A percentile compares a stretch with the other conserved stretches of the same genome.
These are phyloP conservation scores for Gonatopus flavifemur DNA, from an alignment of 1,140 invertebrate genomes.

Conservation along the genomic window DNA sequence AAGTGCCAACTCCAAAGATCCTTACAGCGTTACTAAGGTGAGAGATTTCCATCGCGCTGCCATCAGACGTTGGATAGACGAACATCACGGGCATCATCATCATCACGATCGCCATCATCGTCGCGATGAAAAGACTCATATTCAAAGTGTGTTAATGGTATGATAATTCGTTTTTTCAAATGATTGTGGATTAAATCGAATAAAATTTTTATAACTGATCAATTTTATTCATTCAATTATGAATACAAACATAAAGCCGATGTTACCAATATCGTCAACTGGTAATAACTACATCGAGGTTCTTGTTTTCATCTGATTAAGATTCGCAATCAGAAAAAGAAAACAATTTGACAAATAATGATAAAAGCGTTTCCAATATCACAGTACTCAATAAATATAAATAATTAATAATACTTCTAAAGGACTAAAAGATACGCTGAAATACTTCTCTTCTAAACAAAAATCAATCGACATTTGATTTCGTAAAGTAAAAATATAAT, in stretches of 20 bases:
- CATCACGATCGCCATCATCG: no score
- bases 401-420: background rate
- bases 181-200: background rate
- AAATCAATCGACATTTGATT: background rate
- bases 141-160: no score
- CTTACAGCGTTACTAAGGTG: slow-evolving; percentile 68
- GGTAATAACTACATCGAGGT: slow-evolving; percentile 13
- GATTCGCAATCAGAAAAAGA: background rate
- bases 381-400: slow-evolving; percentile 30
- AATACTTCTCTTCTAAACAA: background rate
- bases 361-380: slow-evolving; percentile 25
- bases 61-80: slow-evolving; percentile 71
- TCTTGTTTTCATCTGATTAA: slow-evolving; percentile 4
- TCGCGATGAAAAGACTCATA: no score
- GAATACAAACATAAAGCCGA: slow-evolving; percentile 27
- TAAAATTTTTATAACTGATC: slow-evolving; percentile 3
- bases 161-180: no score
- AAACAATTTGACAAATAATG: slow-evolving; percentile 14
- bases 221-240: slow-evolving; percentile 29
- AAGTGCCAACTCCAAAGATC: slow-evolving; percentile 69
- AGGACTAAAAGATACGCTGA: background rate
- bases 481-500: no score
- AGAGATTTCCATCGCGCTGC: slow-evolving; percentile 68
- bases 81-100: slow-evolving; percentile 11
- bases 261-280: no score